These are phyloP conservation scores for Thalpophila matura DNA, from an alignment of 2,888 invertebrate species.

Conservation along the genomic window DNA sequence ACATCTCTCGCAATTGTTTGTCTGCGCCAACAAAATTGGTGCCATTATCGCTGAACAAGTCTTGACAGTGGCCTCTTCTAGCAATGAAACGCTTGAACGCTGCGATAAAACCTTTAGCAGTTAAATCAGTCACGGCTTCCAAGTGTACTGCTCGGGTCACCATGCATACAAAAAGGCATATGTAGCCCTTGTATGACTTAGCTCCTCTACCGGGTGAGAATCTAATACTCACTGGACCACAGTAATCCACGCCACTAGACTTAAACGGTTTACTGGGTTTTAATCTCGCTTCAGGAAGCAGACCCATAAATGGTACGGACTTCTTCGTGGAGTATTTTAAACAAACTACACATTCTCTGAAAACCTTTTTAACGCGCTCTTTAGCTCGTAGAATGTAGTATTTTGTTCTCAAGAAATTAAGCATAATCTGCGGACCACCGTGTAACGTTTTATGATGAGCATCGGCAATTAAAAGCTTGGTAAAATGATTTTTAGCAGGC, in stretches of 20 bases:
- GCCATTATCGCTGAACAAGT: too few species aligned
- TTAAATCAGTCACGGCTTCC: too few species aligned
- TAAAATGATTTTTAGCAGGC: not conserved
- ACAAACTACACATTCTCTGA: not conserved
- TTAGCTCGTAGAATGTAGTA: slow-evolving; percentile 6
- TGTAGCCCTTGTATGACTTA: too few species aligned
- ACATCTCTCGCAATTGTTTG: slow-evolving; percentile 19
- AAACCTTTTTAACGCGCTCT: not conserved
- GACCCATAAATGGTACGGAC: not conserved
- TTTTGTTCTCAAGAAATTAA: not conserved
- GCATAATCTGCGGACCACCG: slow-evolving; percentile 7
- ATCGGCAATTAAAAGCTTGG: not conserved
- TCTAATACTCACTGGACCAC: slow-evolving; percentile 1
- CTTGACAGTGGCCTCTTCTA: too few species aligned
- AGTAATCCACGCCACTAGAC: slow-evolving; percentile 5
- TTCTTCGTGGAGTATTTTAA: not conserved
- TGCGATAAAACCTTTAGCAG: too few species aligned
- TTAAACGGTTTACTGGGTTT: not conserved
- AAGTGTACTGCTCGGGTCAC: too few species aligned
- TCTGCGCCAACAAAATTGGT: too few species aligned
- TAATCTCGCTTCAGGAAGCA: not conserved
- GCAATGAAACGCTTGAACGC: too few species aligned
- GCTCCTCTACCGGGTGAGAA: not conserved
- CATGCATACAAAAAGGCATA: too few species aligned
- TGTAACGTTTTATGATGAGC: not conserved